phyloP scores from a whole-genome alignment of 2,797 vertebrate genomes.

The Characodon lateralis region DNA sequence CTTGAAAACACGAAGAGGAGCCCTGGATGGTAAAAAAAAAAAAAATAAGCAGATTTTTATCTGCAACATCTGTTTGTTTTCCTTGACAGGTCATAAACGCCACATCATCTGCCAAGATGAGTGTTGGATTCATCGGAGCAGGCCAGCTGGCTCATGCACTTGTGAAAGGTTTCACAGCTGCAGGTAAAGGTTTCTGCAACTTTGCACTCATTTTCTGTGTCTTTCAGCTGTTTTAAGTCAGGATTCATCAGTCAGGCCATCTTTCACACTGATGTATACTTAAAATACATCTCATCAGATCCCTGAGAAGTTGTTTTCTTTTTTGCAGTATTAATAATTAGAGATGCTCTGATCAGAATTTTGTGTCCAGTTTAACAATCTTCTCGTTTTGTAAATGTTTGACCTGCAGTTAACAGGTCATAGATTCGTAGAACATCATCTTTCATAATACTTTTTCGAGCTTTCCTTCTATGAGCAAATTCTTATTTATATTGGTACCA shows the following conservation, averaged over 20 bases:
- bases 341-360: no score
- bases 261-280: background rate
- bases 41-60: background rate
- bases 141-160: conserved; percentile 91
- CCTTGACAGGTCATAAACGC: conserved; percentile 42
- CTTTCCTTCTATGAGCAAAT: background rate
- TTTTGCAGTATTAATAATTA: no score
- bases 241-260: background rate
- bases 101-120: conserved; percentile 78
- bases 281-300: no score
- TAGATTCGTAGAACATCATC: no score
- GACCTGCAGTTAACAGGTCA: no score
- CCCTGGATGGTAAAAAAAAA: background rate
- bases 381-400: no score
- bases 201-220: background rate
- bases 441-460: background rate
- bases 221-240: background rate
- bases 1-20: background rate
- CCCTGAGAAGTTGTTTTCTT: no score
- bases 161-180: conserved; percentile 89
- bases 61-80: background rate
- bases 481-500: background rate
- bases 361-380: no score
- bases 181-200: conserved; percentile 76
- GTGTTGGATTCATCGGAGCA: conserved; percentile 92